Conservation (phyloP, 2,888 invertebrate genomes). For the Celastrina argiolus region DNA sequence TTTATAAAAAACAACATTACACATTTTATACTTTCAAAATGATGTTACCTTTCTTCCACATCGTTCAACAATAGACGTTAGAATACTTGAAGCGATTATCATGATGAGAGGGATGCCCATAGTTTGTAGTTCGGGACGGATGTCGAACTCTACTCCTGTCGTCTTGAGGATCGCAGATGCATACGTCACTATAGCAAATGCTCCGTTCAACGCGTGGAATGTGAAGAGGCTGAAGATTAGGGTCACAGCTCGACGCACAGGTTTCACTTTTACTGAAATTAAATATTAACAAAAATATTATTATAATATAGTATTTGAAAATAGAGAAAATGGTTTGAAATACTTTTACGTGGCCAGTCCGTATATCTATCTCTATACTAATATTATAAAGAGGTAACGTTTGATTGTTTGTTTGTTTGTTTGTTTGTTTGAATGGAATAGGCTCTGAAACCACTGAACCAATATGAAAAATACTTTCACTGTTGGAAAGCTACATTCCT, state of each 20-base stretch:
- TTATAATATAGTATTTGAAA: not conserved
- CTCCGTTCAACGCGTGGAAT: constrained; percentile 44
- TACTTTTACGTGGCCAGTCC: too few relatives aligned
- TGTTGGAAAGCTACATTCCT: too few relatives aligned
- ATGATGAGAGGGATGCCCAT: constrained; percentile 53
- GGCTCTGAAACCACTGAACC: too few relatives aligned
- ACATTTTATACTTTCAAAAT: too few relatives aligned
- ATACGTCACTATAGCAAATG: constrained; percentile 47
- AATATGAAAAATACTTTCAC: too few relatives aligned
- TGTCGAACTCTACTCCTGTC: constrained; percentile 47
- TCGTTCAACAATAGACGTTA: constrained; percentile 52
- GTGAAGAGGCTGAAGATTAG: constrained; percentile 39
- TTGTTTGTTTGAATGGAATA: too few relatives aligned
- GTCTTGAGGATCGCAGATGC: constrained; percentile 47
- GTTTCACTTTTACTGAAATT: constrained; percentile 45
- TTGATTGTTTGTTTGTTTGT: too few relatives aligned
- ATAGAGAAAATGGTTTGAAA: too few relatives aligned
- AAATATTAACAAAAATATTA: constrained; percentile 28
- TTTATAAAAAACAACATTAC: too few relatives aligned
- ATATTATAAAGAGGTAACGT: too few relatives aligned
- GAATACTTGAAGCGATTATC: constrained; percentile 50
- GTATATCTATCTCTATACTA: too few relatives aligned
- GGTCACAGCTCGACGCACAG: constrained; percentile 45
- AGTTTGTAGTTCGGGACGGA: constrained; percentile 49
- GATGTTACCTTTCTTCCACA: constrained; percentile 54